phyloP scores from a whole-genome alignment of 2,113 vertebrate genomes.

The Apodemus sylvaticus region DNA sequence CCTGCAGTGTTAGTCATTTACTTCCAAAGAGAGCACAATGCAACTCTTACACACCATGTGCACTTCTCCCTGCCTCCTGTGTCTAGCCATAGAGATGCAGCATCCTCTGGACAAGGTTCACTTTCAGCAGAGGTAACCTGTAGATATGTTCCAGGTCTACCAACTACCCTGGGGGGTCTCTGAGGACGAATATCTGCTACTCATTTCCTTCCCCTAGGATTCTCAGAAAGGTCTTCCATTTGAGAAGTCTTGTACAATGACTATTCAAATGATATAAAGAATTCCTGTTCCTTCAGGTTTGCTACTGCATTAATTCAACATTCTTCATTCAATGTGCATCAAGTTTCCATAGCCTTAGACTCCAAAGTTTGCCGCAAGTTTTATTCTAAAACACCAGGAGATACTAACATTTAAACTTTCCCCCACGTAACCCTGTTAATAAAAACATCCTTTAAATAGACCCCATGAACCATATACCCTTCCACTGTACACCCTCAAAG shows the following conservation, averaged over 20 bases:
- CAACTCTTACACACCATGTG: not conserved
- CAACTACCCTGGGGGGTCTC: not conserved
- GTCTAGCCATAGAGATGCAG: not conserved
- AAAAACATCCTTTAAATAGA: not conserved
- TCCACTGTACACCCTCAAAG: not conserved
- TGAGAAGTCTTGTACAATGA: not conserved
- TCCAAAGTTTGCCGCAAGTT: not conserved
- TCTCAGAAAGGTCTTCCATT: not conserved
- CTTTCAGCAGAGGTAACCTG: not conserved
- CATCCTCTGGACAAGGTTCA: not conserved
- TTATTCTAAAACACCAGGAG: not conserved
- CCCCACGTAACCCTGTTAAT: not conserved
- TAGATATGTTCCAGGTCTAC: fast-evolving
- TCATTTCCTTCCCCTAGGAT: not conserved
- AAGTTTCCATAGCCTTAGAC: not conserved
- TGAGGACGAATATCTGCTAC: not conserved
- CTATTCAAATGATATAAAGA: not conserved
- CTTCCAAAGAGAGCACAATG: not conserved
- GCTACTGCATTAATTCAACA: too few species aligned
- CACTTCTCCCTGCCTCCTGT: not conserved
- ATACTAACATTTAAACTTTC: not conserved
- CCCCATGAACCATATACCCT: not conserved
- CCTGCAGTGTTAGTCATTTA: not conserved
- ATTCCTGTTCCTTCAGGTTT: not conserved
- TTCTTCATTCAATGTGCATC: not conserved